Percentiles rank a stretch among this genome's conserved stretches.
phyloP scores from a whole-genome alignment of 2,797 vertebrate genomes.

The Syngnathus rostellatus region DNA sequence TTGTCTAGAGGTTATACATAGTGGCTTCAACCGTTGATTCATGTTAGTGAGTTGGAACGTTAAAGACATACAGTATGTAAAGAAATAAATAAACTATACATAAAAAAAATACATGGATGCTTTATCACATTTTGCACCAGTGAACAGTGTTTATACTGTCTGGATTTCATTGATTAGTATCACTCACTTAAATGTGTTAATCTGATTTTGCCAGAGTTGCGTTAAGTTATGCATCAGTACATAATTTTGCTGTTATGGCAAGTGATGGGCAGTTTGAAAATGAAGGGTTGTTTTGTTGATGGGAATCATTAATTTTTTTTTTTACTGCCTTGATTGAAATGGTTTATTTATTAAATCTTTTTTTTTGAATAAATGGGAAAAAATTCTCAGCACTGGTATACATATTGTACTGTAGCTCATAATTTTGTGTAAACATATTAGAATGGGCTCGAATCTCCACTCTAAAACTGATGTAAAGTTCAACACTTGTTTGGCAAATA shows the following conservation, averaged over 20 bases:
- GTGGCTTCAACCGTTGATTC: conserved; percentile 81
- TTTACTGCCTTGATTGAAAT: conserved; percentile 84
- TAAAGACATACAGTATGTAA: conserved; percentile 30
- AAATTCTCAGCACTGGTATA: conserved; percentile 85
- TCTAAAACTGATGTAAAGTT: conserved; percentile 98
- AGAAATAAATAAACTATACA: conserved; percentile 47
- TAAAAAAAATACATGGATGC: conserved; percentile 64
- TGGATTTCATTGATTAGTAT: conserved; percentile 59
- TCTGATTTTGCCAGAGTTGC: conserved; percentile 78
- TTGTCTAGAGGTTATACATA: conserved; percentile 92
- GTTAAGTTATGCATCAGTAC: conserved; percentile 42
- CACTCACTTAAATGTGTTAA: conserved; percentile 71
- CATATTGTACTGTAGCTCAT: conserved; percentile 77
- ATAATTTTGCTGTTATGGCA: conserved; percentile 31
- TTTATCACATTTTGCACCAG: conserved; percentile 74
- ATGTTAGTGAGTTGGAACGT: conserved; percentile 77
- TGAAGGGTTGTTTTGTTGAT: conserved; percentile 59
- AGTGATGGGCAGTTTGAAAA: conserved; percentile 66
- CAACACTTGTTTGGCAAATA: conserved; percentile 99
- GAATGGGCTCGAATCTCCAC: conserved; percentile 86
- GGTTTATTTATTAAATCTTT: conserved; percentile 76
- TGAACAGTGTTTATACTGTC: conserved; percentile 78
- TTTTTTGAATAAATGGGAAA: conserved; percentile 44
- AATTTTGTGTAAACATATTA: conserved; percentile 93
- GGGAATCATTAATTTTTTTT: conserved; percentile 79